A percentile compares a stretch with the other conserved stretches of the same genome.
phyloP scores from a whole-genome alignment of 30 jellyfish, hydroid and myxozoan species.

The Sanderia malayensis region DNA sequence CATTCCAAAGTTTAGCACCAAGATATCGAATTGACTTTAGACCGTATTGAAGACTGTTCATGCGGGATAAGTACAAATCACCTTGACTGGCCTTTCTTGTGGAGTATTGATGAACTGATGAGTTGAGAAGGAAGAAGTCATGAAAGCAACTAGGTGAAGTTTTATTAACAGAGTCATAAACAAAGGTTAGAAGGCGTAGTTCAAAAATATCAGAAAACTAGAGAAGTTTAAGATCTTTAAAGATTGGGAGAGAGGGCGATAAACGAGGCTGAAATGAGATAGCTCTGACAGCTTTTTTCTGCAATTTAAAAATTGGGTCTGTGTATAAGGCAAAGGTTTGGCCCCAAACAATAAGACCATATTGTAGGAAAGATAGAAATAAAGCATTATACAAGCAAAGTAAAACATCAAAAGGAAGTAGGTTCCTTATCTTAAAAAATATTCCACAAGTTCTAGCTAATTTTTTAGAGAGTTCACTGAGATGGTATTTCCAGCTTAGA shows the following conservation, averaged over 20 bases:
- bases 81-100: conserved; percentile 9
- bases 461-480: conserved; percentile 44
- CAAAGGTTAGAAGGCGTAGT: conserved; percentile 12
- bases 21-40: background rate
- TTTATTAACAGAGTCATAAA: conserved; percentile 4
- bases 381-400: conserved; percentile 31
- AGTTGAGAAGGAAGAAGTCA: background rate
- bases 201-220: conserved; percentile 10
- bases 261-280: conserved; percentile 21
- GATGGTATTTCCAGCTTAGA: conserved; percentile 47
- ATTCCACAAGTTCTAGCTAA: too few relatives aligned
- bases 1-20: conserved; percentile 10
- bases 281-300: conserved; percentile 34
- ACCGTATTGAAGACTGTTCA: background rate
- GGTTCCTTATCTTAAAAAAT: conserved; percentile 26
- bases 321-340: conserved; percentile 34
- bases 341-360: conserved; percentile 35
- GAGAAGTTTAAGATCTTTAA: conserved; percentile 16
- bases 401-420: conserved; percentile 48
- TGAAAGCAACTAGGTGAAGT: background rate
- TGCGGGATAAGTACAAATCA: background rate
- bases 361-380: conserved; percentile 25
- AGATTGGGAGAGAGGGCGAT: conserved; percentile 19
- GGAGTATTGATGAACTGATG: conserved; percentile 1
- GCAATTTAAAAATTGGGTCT: conserved; percentile 33